These are phyloP conservation scores for Donacobius atricapilla DNA, from an alignment of 2,113 vertebrate species.

Conservation along the genomic window DNA sequence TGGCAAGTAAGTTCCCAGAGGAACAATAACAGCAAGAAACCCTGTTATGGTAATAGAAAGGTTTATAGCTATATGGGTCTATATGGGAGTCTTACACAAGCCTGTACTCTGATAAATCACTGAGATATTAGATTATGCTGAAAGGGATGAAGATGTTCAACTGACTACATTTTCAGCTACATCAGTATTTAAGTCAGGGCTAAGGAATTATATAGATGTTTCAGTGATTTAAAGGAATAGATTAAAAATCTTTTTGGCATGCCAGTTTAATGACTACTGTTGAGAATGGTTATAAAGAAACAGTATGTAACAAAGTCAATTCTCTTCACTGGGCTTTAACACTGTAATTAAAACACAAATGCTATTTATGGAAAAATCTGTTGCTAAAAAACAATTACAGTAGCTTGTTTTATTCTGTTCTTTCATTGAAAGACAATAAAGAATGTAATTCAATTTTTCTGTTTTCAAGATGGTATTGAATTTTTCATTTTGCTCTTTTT, in stretches of 20 bases:
- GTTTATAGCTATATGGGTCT: not conserved
- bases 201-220: not conserved
- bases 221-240: not conserved
- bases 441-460: not conserved
- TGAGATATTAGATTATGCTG: not conserved
- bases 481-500: constrained; percentile 52
- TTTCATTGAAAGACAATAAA: constrained; percentile 32
- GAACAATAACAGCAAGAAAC: not conserved
- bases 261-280: not conserved
- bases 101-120: not conserved
- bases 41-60: not conserved
- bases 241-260: not conserved
- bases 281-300: not conserved
- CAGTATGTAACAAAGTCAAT: not conserved
- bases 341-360: constrained; percentile 17
- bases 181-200: not conserved
- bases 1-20: not conserved
- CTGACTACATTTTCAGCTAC: not conserved
- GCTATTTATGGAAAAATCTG: not conserved
- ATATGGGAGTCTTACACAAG: not conserved
- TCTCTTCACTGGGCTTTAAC: not conserved
- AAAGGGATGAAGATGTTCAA: not conserved
- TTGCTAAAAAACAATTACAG: not conserved
- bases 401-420: not conserved
- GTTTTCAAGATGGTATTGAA: not conserved